Evolutionary conservation across 2,113 vertebrate species (phyloP), one percentile per base, ranked within the genome.

Genomic region (Tringa solitaria): DNA sequence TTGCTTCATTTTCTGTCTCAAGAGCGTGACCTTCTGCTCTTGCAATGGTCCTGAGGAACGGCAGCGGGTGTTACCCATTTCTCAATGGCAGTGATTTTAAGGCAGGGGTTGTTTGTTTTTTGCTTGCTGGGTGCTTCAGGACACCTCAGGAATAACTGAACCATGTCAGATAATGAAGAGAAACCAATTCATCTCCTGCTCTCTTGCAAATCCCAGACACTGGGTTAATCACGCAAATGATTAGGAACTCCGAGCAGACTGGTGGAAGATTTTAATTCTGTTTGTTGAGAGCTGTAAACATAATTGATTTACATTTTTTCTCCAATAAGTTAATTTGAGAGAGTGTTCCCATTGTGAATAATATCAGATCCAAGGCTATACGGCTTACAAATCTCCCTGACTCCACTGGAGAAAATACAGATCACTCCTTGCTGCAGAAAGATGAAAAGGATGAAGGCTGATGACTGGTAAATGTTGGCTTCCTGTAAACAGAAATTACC

Each of bases 231-330:
- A 91, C 80, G 81, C 51, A 61, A 87, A 72, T 95, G 65, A 96
- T 95, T 87, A 96, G 74, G 91, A 96, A 81, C 93, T 92, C 2
- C 57, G 79, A 87, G 84, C 61, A 95, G 95, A 93, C 94, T 85
- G 87, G 81, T 95, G 87, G 94, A 97, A 91, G 84, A 93, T 96
- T 97, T 97, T 97, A 96, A 96, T 96, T 96, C 92, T 96, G 95
- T 96, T 96, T 96, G 94, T 95, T 93, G 93, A 94, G 77, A 97
- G 87, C 84, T 94, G 94, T 96, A 96, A 96, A 95, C 67, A 50
- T 97, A 96, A 96, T 97, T 97, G 96, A 95, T 96, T 97, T 97
- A 97, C 87, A 70, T 95, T 95, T 96, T 93, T 91, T 65, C 77
- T 95, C 78, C 89, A 92, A 85, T 97, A 96, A 96, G 77, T 94